Base-by-base conservation (phyloP, 2,888 invertebrate species). In the Epistrophella euchroma region DNA sequence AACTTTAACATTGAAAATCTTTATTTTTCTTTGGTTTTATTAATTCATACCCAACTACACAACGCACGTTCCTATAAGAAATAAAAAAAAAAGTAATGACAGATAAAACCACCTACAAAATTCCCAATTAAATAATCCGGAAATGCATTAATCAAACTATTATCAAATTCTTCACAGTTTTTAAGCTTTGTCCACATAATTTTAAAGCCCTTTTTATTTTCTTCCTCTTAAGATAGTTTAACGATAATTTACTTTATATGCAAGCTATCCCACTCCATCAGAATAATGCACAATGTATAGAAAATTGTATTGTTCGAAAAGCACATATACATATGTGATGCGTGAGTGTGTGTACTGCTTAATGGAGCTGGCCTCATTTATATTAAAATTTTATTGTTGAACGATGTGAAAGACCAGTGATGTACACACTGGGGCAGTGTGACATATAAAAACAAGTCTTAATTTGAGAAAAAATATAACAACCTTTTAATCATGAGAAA, bases 81-180 rank as follows among this genome's bases (percentile, higher is more conserved):
- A 25, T 28, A 43, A 35, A 50, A 6, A 66, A 64, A 25, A 11
- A 50, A 11, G 2, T 15, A 2, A 47, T 50, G 66, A 66, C 45
- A 35, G 66, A 66, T 66, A 47, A 66, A 66, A 13, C 66, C 66
- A 66, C 66, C 66, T 50, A 66, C 66, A 32, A 43, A 47, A 50
- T 22, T 19, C 15, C 28, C 45, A 62, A 25, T 15, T 4, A 6
- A 17, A 25, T 66, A 47, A 47, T 66, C 64, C 55, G 64, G 74
- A 75, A 66, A 75, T 66, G 52, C 66, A 75, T 75, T 66, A 45
- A 75, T 66, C 52, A 66, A 75, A 19, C 74, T 43, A 64, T 4
- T 28, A 28, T 28, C 4, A 64, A 40, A 55, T 55, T 45, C 11
- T 52, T 55, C 45, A 74, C 64, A 74, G 40, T 11, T n/a, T 47